Evolutionary conservation across 2,113 vertebrate species (phyloP), one percentile per base, ranked within the genome.

Genomic region (Macaca fascicularis): DNA sequence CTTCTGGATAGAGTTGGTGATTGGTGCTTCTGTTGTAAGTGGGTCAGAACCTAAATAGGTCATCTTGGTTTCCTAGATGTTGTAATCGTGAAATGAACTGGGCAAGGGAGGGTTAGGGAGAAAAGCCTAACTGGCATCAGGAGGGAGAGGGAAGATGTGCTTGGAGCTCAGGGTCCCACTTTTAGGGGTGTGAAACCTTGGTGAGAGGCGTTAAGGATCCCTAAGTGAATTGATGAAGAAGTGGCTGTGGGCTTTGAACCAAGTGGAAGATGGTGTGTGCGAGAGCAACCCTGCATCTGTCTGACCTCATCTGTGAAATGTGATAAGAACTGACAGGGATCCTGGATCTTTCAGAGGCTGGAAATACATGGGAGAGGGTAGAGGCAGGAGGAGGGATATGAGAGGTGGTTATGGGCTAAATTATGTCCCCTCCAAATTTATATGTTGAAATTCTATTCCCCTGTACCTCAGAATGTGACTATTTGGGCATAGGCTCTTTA

Each of bases 41-140:
- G 98, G 98, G 98, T 99, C 99, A 98, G 96, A 97, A 89, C 93
- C 70, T 98, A 99, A 98, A 98, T 99, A 98, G 98, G 98, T 98
- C 98, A 98, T 14, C 76, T 93, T 97, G 96, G 80, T 94, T 98
- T 93, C 98, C 92, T 98, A 94, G 97, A 97, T 0, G 55, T 98
- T 94, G 79, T 90, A 97, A 98, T 98, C 89, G 87, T 94, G 96
- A 98, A 96, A 94, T 69, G 96, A 97, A 97, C 45, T 95, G 57
- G 35, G 88, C 75, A 96, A 81, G n/a, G 61, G 85, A 87, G 94
- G 86, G 38, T 50, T 79, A 69, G 55, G 81, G 48, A 81, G 32
- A 35, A 61, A 14, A 82, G 23, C 38, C 74, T 85, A 45, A 57
- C 78, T 91, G 45, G 27, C 7, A 27, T 75, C 6, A 7, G 23